Evolutionary conservation across 2,888 invertebrate genomes (phyloP), one percentile per base, ranked within the genome.

Genomic region (Dicyrtomina minuta): DNA sequence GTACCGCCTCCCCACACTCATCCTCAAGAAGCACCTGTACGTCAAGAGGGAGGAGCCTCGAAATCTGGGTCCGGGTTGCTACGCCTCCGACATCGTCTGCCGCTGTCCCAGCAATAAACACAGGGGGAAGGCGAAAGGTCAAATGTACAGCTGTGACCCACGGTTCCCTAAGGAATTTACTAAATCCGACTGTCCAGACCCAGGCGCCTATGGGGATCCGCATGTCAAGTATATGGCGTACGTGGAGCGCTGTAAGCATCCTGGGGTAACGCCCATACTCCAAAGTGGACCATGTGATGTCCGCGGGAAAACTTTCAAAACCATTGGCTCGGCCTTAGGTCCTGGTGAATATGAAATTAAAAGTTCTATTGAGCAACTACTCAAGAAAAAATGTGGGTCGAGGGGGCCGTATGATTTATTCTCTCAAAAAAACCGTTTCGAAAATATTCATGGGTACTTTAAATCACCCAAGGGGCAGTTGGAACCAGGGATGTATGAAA

Each of bases 1-100:
- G 12, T 72, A 67, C 15, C 41, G 67, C 13, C 53, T 72, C 5
- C 72, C 72, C 0, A 61, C 65, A 0, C 66, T 72, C 13, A 70
- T 72, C 3, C 67, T 64, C 33, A 70, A 65, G 39, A 43, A 55
- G 26, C 67, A 67, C 49, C 46, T 13, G 5, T 58, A 64, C 12
- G 22, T 62, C 5, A 66, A 65, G 17, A 22, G 62, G 13, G 72
- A 67, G 22, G 59, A 65, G 39, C 67, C 62, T 1, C 66, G 51
- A 17, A 56, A 61, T 24, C 17, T 72, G 8, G 70, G 70, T 1
- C 72, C 72, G 10, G 67, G 64, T 1, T 60, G 67, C 1, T 72
- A 72, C 51, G 67, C 70, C 22, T 53, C 60, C 1, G 59, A 59
- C 22, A 65, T 43, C 41, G 43, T 70, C 2, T 46, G 58, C 13